Evolutionary conservation across 2,113 vertebrate species (phyloP).

Genomic region (Pituophis catenifer): DNA sequence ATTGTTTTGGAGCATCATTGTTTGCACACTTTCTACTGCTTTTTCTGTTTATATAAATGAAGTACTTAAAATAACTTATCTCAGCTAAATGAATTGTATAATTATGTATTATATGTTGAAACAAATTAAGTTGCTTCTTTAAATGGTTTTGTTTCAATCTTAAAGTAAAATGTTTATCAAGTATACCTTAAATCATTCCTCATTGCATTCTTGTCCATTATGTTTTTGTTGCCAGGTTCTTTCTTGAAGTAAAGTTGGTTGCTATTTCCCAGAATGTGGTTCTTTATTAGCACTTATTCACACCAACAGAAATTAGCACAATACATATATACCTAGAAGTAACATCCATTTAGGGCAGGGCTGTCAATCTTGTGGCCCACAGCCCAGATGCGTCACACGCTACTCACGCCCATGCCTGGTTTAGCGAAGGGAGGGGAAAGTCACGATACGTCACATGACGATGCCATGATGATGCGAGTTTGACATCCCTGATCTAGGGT

Average conservation of each 20-base stretch:
- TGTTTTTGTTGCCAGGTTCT: constrained; percentile 65
- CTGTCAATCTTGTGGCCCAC: too few relatives aligned
- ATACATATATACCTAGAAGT: not conserved
- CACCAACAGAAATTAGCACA: constrained; percentile 72
- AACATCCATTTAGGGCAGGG: not conserved
- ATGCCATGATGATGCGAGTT: too few relatives aligned
- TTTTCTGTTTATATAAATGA: constrained; percentile 70
- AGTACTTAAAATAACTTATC: constrained; percentile 68
- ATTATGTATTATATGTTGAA: constrained; percentile 73
- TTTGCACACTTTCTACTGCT: constrained; percentile 61
- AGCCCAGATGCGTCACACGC: too few relatives aligned
- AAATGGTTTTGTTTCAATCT: constrained; percentile 65
- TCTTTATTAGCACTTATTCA: constrained; percentile 69
- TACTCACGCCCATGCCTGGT: too few relatives aligned
- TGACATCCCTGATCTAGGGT: not conserved
- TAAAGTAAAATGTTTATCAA: constrained; percentile 72
- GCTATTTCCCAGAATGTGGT: constrained; percentile 64
- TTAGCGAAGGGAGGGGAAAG: too few relatives aligned
- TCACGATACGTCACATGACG: too few relatives aligned
- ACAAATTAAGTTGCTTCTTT: constrained; percentile 67
- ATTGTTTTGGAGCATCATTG: constrained; percentile 57
- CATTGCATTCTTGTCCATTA: constrained; percentile 67
- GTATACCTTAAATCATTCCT: constrained; percentile 73
- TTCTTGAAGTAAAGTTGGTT: constrained; percentile 65
- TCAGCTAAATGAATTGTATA: constrained; percentile 65